These are phyloP conservation scores for Meandrusa payeni DNA, from an alignment of 2,888 invertebrate species.

Conservation along the genomic window DNA sequence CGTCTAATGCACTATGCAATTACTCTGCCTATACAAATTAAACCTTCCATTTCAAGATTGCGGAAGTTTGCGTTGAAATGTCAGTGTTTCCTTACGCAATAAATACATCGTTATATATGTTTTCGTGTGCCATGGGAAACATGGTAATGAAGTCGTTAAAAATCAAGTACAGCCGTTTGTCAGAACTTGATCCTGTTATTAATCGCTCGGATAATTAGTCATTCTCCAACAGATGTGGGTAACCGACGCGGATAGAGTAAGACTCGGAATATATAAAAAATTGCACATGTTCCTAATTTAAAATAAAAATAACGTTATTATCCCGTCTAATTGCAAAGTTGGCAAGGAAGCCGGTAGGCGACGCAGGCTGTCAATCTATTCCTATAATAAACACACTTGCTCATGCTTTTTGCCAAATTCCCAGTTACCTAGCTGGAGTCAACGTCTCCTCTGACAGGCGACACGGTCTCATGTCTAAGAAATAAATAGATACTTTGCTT, in stretches of 20 bases:
- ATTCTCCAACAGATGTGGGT: constrained; percentile 26
- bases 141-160: constrained; percentile 5
- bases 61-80: constrained; percentile 20
- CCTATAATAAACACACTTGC: constrained; percentile 59
- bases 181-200: constrained; percentile 9
- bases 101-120: constrained; percentile 10
- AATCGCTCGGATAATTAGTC: constrained; percentile 15
- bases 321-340: constrained; percentile 75
- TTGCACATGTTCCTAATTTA: constrained; percentile 40
- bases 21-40: constrained; percentile 63
- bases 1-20: constrained; percentile 56
- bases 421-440: constrained; percentile 60
- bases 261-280: constrained; percentile 45
- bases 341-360: constrained; percentile 68
- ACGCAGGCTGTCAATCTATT: constrained; percentile 65
- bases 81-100: constrained; percentile 13
- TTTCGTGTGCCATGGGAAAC: constrained; percentile 8
- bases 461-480: constrained; percentile 54
- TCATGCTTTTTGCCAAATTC: constrained; percentile 65
- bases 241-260: constrained; percentile 49
- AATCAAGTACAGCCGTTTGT: constrained; percentile 9
- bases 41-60: constrained; percentile 34
- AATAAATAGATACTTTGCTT: constrained; percentile 45
- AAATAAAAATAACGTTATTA: constrained; percentile 47
- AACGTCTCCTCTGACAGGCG: constrained; percentile 70